These are phyloP conservation scores for Tipula confusa DNA, from an alignment of 2,888 invertebrate genomes.

Conservation along the genomic window DNA sequence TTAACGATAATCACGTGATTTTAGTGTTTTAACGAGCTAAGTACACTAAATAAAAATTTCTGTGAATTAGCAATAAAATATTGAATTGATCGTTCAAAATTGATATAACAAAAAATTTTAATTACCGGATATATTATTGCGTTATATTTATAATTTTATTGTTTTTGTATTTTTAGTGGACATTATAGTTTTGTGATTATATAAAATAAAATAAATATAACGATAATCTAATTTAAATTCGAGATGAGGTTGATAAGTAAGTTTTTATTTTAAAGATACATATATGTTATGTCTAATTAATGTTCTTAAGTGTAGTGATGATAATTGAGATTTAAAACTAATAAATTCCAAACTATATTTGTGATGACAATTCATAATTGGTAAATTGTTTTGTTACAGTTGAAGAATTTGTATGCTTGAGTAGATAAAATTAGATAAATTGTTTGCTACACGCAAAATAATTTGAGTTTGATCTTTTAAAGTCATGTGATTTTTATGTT, in stretches of 20 bases:
- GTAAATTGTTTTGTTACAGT: background rate
- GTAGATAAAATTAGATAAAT: too few relatives aligned
- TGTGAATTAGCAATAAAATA: background rate
- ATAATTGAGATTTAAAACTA: background rate
- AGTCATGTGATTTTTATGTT: too few relatives aligned
- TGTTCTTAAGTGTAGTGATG: background rate
- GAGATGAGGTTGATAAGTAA: conserved; percentile 6
- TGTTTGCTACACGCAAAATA: too few relatives aligned
- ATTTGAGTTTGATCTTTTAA: too few relatives aligned
- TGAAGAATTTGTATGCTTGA: background rate
- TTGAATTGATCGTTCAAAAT: too few relatives aligned
- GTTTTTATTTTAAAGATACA: background rate
- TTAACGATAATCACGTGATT: background rate
- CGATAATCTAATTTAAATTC: background rate
- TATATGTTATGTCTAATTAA: too few relatives aligned
- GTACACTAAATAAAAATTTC: background rate
- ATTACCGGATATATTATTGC: background rate
- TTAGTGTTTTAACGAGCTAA: background rate
- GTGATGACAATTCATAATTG: background rate
- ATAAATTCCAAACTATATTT: background rate
- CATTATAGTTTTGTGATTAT: background rate
- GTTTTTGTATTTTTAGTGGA: background rate
- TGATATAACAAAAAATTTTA: background rate
- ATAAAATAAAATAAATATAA: background rate
- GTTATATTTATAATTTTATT: background rate